Conservation (phyloP, 2,797 vertebrate species). For the Xenopus petersii region DNA sequence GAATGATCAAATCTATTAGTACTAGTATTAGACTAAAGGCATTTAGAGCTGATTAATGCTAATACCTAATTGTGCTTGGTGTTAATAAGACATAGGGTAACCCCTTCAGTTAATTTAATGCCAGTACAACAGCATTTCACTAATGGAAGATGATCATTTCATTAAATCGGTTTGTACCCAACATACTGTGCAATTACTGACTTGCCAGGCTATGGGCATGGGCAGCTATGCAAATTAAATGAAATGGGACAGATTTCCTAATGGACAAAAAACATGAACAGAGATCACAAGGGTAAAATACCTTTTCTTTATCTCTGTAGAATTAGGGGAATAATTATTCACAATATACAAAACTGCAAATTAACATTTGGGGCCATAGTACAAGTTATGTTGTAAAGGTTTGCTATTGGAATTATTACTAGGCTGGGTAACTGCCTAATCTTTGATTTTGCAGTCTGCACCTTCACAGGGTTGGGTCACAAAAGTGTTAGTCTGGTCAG, state of each 20-base stretch:
- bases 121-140: conserved; percentile 36
- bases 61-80: conserved; percentile 46
- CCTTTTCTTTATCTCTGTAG: too few relatives aligned
- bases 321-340: too few relatives aligned
- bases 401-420: too few relatives aligned
- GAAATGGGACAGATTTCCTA: not conserved
- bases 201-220: conserved; percentile 23
- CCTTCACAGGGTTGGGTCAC: too few relatives aligned
- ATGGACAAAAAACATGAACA: not conserved
- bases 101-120: conserved; percentile 44
- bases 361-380: too few relatives aligned
- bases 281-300: too few relatives aligned
- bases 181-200: conserved; percentile 38
- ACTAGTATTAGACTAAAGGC: conserved; percentile 36
- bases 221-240: conserved; percentile 13
- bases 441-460: too few relatives aligned
- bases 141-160: conserved; percentile 47
- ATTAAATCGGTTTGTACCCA: conserved; percentile 44
- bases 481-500: too few relatives aligned
- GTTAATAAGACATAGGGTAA: conserved; percentile 48
- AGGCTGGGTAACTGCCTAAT: too few relatives aligned
- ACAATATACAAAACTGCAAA: too few relatives aligned
- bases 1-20: conserved; percentile 50
- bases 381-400: too few relatives aligned
- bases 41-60: conserved; percentile 48